These are phyloP conservation scores for Deroplatys truncata DNA, from an alignment of 2,888 invertebrate genomes.

Conservation along the genomic window DNA sequence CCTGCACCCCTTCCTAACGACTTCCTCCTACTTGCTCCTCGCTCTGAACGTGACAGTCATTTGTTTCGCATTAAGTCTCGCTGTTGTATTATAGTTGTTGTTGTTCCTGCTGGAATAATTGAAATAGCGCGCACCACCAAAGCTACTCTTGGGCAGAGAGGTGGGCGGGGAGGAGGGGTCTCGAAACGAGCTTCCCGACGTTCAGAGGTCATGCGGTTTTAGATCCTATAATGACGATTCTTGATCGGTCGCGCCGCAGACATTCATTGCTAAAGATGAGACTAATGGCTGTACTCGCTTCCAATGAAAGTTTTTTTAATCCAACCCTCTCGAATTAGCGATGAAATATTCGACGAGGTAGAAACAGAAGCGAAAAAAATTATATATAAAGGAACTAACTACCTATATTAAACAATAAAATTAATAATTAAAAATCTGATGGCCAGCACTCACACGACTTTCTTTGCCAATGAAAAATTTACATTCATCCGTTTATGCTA, in stretches of 20 bases:
- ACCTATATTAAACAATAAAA: no score
- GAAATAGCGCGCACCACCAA: constrained; percentile 4
- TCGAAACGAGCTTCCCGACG: background rate
- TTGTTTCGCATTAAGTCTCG: constrained; percentile 26
- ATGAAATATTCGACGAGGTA: background rate
- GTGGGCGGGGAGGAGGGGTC: background rate
- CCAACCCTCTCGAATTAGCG: background rate
- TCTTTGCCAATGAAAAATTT: no score
- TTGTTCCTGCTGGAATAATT: constrained; percentile 22
- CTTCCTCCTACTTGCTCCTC: constrained; percentile 16
- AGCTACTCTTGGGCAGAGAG: background rate
- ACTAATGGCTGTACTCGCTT: background rate
- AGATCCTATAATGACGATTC: background rate
- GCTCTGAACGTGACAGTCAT: constrained; percentile 27
- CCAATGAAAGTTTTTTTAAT: background rate
- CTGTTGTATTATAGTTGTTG: background rate
- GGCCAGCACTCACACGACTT: no score
- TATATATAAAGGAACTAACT: no score
- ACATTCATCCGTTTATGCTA: no score
- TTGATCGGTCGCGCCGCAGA: background rate
- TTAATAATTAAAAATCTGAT: no score
- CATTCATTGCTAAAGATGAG: background rate
- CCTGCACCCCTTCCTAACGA: constrained; percentile 21
- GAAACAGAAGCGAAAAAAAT: no score
- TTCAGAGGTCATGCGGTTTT: background rate